These are phyloP conservation scores for Andrena minutula DNA, from an alignment of 2,888 invertebrate species.

Conservation along the genomic window DNA sequence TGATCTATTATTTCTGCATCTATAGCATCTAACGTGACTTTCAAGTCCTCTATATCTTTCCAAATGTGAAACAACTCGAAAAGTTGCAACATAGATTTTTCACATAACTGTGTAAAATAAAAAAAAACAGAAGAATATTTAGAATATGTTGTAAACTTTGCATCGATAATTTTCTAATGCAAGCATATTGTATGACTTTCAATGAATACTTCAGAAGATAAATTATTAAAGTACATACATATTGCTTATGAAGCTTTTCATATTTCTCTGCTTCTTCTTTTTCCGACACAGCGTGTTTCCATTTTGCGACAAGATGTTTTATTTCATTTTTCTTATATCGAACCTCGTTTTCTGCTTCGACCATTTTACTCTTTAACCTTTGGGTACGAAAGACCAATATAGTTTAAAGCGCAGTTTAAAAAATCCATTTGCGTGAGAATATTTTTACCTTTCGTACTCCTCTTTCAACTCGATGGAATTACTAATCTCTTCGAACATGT, in stretches of 20 bases:
- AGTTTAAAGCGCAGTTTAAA: not conserved
- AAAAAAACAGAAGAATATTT: conserved; percentile 3
- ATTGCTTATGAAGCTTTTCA: conserved; percentile 93
- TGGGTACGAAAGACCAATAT: not conserved
- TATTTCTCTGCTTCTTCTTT: conserved; percentile 98
- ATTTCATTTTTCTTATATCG: conserved; percentile 96
- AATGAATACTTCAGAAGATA: too few species aligned
- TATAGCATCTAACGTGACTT: conserved; percentile 78
- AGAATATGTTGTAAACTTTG: not conserved
- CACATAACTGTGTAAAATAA: conserved; percentile 88
- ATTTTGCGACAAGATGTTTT: conserved; percentile 96
- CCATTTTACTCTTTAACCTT: conserved; percentile 93
- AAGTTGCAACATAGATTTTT: conserved; percentile 94
- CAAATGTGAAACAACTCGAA: conserved; percentile 96
- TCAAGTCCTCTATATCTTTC: conserved; percentile 91
- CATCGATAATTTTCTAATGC: too few species aligned
- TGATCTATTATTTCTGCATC: conserved; percentile 1
- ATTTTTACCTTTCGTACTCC: not conserved
- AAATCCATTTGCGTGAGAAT: not conserved
- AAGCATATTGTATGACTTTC: too few species aligned
- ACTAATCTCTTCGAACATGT: conserved; percentile 98
- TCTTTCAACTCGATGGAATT: conserved; percentile 95
- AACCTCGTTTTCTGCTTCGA: conserved; percentile 96
- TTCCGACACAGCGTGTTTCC: conserved; percentile 96
- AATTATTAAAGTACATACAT: conserved; percentile 86